A percentile compares a stretch with the other conserved stretches of the same genome.
phyloP scores from a whole-genome alignment of 2,888 invertebrate genomes.

The Stegophylla sp. region DNA sequence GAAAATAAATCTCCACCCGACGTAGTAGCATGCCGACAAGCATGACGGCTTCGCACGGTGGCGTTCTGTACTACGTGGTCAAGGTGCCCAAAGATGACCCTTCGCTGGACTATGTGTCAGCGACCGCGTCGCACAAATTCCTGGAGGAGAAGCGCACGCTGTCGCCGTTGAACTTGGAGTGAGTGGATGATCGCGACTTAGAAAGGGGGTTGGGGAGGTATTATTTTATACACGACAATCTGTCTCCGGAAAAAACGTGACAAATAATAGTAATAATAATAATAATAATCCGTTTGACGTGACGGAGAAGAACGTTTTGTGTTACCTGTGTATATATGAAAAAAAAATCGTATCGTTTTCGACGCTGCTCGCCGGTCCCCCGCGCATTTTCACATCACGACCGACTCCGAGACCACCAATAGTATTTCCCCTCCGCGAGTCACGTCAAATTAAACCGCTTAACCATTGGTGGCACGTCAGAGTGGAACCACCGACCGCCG shows the following conservation, averaged over 20 bases:
- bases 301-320: too few relatives aligned
- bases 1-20: too few relatives aligned
- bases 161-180: conserved; percentile 55
- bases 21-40: conserved; percentile 59
- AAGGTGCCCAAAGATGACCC: conserved; percentile 69
- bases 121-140: conserved; percentile 52
- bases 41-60: conserved; percentile 68
- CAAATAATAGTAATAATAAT: too few relatives aligned
- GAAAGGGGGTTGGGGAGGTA: too few relatives aligned
- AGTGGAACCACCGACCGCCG: conserved; percentile 2
- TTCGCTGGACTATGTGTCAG: conserved; percentile 26
- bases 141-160: conserved; percentile 55
- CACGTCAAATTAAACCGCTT: conserved; percentile 46
- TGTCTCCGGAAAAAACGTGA: too few relatives aligned
- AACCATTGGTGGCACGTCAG: not conserved
- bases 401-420: not conserved
- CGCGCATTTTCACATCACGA: too few relatives aligned
- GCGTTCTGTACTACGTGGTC: conserved; percentile 75
- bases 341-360: too few relatives aligned
- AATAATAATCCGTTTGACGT: too few relatives aligned
- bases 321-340: too few relatives aligned
- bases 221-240: too few relatives aligned
- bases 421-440: not conserved
- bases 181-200: conserved; percentile 8
- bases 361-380: too few relatives aligned